Percentiles rank a stretch among this genome's conserved stretches.
These are phyloP conservation scores for Thalassoma bifasciatum DNA, from an alignment of 2,113 vertebrate species.

Conservation along the genomic window DNA sequence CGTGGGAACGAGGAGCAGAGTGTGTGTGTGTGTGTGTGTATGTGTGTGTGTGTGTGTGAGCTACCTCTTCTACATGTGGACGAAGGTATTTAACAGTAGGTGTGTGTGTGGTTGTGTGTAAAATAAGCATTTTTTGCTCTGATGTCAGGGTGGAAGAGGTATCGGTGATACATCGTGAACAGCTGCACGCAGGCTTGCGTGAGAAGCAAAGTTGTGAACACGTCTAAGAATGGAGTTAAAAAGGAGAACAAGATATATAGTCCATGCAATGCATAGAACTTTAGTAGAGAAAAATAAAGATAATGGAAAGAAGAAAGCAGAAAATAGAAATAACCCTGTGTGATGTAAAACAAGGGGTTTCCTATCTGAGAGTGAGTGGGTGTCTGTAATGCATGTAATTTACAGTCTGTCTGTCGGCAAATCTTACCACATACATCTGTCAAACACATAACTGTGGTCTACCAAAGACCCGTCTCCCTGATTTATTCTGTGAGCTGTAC, in stretches of 20 bases:
- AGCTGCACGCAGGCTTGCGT: constrained; percentile 79
- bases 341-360: constrained; percentile 31
- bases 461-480: constrained; percentile 14
- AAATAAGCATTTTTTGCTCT: constrained; percentile 62
- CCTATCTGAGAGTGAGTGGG: constrained; percentile 8
- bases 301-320: constrained; percentile 15
- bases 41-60: constrained; percentile 39
- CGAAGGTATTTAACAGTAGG: constrained; percentile 44
- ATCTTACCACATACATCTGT: constrained; percentile 43
- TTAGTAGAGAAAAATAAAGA: not conserved
- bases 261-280: constrained; percentile 12
- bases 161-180: constrained; percentile 81
- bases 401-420: constrained; percentile 29
- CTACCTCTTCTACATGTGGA: constrained; percentile 30
- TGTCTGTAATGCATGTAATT: constrained; percentile 42
- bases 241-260: constrained; percentile 51
- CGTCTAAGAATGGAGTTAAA: constrained; percentile 47
- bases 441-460: not conserved
- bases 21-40: constrained; percentile 55
- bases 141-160: constrained; percentile 72
- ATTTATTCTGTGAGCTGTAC: not conserved
- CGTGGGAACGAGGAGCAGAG: constrained; percentile 55
- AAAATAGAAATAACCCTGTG: not conserved
- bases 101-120: constrained; percentile 43
- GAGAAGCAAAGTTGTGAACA: constrained; percentile 75